Percentiles rank a stretch among this genome's conserved stretches.
These are phyloP conservation scores for Oxycera nigricornis DNA, from an alignment of 2,888 invertebrate genomes.

Conservation along the genomic window DNA sequence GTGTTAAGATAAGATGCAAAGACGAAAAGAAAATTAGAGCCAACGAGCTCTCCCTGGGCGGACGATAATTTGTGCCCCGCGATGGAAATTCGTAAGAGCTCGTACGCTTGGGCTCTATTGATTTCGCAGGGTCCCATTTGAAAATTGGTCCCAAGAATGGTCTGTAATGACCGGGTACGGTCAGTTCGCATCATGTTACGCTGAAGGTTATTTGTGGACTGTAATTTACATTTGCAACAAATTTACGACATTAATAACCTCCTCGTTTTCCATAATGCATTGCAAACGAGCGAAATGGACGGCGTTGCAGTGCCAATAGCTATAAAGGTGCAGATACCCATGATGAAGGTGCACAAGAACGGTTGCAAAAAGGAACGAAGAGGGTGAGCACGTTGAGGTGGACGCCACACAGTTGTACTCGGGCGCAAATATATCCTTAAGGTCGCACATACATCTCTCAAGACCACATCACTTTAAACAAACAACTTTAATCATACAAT, in stretches of 20 bases:
- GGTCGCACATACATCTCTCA: background rate
- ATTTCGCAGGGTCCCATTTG: constrained; percentile 13
- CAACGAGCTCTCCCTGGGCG: background rate
- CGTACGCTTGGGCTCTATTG: background rate
- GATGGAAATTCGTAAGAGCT: background rate
- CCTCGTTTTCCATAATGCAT: constrained; percentile 32
- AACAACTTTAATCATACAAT: constrained; percentile 38
- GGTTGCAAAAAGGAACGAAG: background rate
- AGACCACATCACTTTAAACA: constrained; percentile 22
- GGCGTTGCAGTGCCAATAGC: constrained; percentile 17
- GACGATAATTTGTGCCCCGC: constrained; percentile 19
- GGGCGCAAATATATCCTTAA: constrained; percentile 3
- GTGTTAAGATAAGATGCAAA: background rate
- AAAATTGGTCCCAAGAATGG: background rate
- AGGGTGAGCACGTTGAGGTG: background rate
- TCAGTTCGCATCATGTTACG: constrained; percentile 29
- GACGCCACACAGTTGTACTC: too few relatives aligned
- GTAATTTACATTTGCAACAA: constrained; percentile 40
- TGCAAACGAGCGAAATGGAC: constrained; percentile 13
- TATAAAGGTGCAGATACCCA: background rate
- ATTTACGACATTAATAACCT: constrained; percentile 38
- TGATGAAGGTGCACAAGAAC: too few relatives aligned
- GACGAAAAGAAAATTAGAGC: background rate
- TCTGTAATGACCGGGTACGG: constrained; percentile 24
- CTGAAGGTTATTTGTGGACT: constrained; percentile 40